Base-by-base conservation (phyloP, 2,113 vertebrate species). In the Dolichallabes microphthalmus region DNA sequence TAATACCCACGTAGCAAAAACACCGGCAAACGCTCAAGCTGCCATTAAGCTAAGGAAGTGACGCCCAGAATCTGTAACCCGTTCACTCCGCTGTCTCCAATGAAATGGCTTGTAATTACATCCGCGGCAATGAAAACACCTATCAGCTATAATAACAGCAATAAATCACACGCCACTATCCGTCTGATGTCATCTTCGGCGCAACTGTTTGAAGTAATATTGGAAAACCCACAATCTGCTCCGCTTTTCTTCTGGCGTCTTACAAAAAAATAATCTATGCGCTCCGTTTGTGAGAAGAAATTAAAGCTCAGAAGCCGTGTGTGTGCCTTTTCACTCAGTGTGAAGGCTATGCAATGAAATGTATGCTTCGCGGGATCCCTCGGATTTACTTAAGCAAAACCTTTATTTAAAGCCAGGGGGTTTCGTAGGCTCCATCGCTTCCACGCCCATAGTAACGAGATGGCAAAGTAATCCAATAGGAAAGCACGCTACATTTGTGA, bases 401-500 rank as follows among this genome's bases (percentile, higher is more conserved):
- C 39, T 53, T 57, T 15, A 58, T 68, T 80, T 57, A n/a, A 11
- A 27, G 13, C 52, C 55, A 25, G 2, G 55, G 52, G 32, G 50
- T 89, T 88, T 87, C 89, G 87, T 68, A 78, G 76, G 77, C 58
- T 68, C 3, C 32, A 22, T 87, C 83, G 68, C 81, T 79, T 86
- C 73, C 88, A 88, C 85, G 86, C 86, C 88, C 85, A 80, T 89
- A 83, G 81, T 60, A 85, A 87, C 77, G 57, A 76, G n/a, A 35
- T 35, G 14, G 50, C 8, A 61, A 30, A 27, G 13, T 27, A 79
- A 82, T 79, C 92, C 92, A 92, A 90, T 92, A 86, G 87, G 86
- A 81, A 58, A 52, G 88, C 83, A 20, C 69, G 82, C 80, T 69
- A 17, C 75, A 58, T 77, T 32, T 32, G 30, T 15, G 73, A 55